Percentiles rank a stretch among this genome's conserved stretches.
These are phyloP conservation scores for Tachypleus tridentatus DNA, from an alignment of 1,140 invertebrate genomes.

Conservation along the genomic window DNA sequence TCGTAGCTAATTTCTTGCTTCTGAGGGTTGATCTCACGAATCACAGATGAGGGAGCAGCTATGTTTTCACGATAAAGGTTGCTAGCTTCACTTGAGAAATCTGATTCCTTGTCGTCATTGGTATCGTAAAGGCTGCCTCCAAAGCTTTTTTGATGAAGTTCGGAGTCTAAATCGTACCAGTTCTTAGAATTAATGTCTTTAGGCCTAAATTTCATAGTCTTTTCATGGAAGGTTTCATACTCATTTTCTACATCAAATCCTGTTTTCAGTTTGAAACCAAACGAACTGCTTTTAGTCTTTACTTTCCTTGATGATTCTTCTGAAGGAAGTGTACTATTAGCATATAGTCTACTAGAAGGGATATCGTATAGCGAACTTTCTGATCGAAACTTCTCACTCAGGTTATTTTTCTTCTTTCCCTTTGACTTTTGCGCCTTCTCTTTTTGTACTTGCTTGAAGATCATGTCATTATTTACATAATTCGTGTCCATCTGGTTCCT, in stretches of 20 bases:
- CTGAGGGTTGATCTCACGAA: conserved; percentile 17
- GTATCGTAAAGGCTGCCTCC: not conserved
- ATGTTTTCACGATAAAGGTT: not conserved
- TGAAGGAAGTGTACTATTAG: no score
- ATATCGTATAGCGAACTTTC: no score
- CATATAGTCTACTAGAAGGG: no score
- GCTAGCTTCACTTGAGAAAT: not conserved
- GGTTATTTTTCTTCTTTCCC: conserved; percentile 9
- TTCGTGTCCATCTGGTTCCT: not conserved
- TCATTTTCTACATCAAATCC: conserved; percentile 12
- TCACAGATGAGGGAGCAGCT: conserved; percentile 14
- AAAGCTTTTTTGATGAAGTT: conserved; percentile 6
- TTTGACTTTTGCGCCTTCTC: conserved; percentile 15
- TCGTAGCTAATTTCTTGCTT: conserved; percentile 21
- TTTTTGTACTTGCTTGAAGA: conserved; percentile 18
- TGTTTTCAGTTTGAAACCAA: not conserved
- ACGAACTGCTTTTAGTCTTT: no score
- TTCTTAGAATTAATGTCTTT: conserved; percentile 14
- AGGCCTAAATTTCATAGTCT: conserved; percentile 10
- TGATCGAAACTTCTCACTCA: no score
- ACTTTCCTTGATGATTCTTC: no score
- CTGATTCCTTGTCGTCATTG: not conserved
- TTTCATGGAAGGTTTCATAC: conserved; percentile 16
- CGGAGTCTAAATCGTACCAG: not conserved
- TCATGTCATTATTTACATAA: conserved; percentile 3